Evolutionary conservation across 2,888 invertebrate genomes (phyloP), one percentile per base, ranked within the genome.

Genomic region (Perizoma affinitatum): DNA sequence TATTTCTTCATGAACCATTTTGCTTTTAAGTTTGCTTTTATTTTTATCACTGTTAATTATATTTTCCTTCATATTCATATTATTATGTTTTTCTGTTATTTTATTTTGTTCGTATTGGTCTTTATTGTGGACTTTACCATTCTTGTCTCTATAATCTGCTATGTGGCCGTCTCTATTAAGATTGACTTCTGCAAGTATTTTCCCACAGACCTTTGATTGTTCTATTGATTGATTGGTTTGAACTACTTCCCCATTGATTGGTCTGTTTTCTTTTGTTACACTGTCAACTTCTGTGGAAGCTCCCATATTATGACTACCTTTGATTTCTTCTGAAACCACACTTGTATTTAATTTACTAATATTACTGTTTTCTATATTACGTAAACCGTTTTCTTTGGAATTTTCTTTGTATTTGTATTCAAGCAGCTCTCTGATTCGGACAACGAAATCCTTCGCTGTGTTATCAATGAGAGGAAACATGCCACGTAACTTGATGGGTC

Each of bases 401-500:
- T 42, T 45, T 53, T 62, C 65, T 61, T 74, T 61, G 64, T 35
- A 63, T 68, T 68, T 68, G 41, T 58, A 58, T 61, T 75, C 69
- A 8, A 85, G 66, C 9, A 85, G 68, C 0, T 74, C 76, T 67
- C 74, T 76, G 0, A 90, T 68, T 54, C 84, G 71, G 0, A 75
- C 63, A 0, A 86, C 76, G 56, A 92, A 90, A 60, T 90, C 89
- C 8, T 78, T 78, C 0, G 92, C 88, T 11, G 89, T 89, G 42
- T 83, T 83, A 65, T 87, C 88, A 63, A 92, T 88, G 3, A 92
- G 70, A 0, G 89, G 90, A 42, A 90, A 83, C 92, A 92, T 92
- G 35, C 90, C 89, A 58, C 88, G 78, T 0, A 92, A 71, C 73
- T 92, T 92, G 67, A 88, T 91, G 40, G 92, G 92, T 43, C 92